Percentiles rank a stretch among this genome's conserved stretches.
Conservation (phyloP, 2,113 vertebrate genomes). For the Isichthys henryi region DNA sequence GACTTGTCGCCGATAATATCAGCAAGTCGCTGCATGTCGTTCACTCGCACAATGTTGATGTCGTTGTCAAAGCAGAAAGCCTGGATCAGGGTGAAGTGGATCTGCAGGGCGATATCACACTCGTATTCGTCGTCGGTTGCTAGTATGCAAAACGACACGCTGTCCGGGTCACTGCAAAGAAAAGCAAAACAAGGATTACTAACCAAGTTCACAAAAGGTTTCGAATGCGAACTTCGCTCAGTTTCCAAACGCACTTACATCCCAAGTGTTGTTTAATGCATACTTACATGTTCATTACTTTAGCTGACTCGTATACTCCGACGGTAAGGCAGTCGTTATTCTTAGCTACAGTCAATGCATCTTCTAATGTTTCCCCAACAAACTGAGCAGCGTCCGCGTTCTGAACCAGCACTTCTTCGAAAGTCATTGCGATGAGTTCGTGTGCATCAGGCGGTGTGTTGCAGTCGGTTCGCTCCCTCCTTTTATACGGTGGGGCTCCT, state of each 20-base stretch:
- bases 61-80: not conserved
- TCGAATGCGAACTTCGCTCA: not conserved
- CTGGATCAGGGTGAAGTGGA: slow-evolving; percentile 38
- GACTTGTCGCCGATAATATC: too few species aligned
- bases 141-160: slow-evolving; percentile 47
- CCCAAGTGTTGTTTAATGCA: not conserved
- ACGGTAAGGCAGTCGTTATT: slow-evolving; percentile 81
- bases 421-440: slow-evolving; percentile 55
- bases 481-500: slow-evolving; percentile 53
- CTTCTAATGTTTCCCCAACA: slow-evolving; percentile 73
- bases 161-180: slow-evolving; percentile 46
- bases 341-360: slow-evolving; percentile 76
- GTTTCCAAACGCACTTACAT: too few species aligned
- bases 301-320: slow-evolving; percentile 91
- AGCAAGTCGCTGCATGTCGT: too few species aligned
- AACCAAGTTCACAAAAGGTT: not conserved
- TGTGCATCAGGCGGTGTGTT: not conserved
- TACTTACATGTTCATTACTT: slow-evolving; percentile 96
- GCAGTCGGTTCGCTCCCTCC: rapidly evolving
- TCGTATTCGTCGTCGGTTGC: slow-evolving; percentile 46
- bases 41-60: too few species aligned
- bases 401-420: slow-evolving; percentile 53
- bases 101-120: slow-evolving; percentile 41
- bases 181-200: not conserved
- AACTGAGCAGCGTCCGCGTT: slow-evolving; percentile 63